phyloP scores from a whole-genome alignment of 2,797 vertebrate genomes.

The Harpagifer antarcticus region DNA sequence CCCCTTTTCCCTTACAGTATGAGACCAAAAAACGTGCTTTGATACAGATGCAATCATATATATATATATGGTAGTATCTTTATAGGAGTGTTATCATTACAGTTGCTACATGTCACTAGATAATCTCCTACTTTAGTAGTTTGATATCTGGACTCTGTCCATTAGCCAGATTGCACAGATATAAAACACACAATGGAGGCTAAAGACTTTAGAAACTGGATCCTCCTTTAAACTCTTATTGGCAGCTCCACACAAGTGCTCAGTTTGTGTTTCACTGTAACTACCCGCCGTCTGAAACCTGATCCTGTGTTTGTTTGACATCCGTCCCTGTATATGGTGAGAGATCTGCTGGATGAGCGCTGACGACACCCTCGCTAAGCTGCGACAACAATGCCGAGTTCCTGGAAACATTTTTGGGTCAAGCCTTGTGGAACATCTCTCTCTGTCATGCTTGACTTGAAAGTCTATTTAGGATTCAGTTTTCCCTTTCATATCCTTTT shows the following conservation, averaged over 20 bases:
- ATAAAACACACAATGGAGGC: slow-evolving; percentile 55
- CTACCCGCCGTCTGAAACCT: slow-evolving; percentile 61
- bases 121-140: not conserved
- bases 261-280: slow-evolving; percentile 73
- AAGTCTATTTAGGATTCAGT: slow-evolving; percentile 23
- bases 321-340: slow-evolving; percentile 37
- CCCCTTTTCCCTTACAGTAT: not conserved
- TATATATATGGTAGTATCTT: not conserved
- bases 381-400: slow-evolving; percentile 50
- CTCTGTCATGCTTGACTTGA: not conserved
- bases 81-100: not conserved
- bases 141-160: slow-evolving; percentile 15
- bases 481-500: slow-evolving; percentile 34
- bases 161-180: slow-evolving; percentile 38
- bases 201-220: slow-evolving; percentile 60
- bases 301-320: slow-evolving; percentile 68
- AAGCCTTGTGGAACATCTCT: slow-evolving; percentile 10
- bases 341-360: slow-evolving; percentile 46
- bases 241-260: slow-evolving; percentile 45
- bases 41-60: not conserved
- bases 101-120: not conserved
- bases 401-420: slow-evolving; percentile 33
- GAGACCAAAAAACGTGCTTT: not conserved
- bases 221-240: slow-evolving; percentile 43
- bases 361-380: slow-evolving; percentile 29